A percentile compares a stretch with the other conserved stretches of the same genome.
These are phyloP conservation scores for Therioaphis trifolii DNA, from an alignment of 2,888 invertebrate genomes.

Conservation along the genomic window DNA sequence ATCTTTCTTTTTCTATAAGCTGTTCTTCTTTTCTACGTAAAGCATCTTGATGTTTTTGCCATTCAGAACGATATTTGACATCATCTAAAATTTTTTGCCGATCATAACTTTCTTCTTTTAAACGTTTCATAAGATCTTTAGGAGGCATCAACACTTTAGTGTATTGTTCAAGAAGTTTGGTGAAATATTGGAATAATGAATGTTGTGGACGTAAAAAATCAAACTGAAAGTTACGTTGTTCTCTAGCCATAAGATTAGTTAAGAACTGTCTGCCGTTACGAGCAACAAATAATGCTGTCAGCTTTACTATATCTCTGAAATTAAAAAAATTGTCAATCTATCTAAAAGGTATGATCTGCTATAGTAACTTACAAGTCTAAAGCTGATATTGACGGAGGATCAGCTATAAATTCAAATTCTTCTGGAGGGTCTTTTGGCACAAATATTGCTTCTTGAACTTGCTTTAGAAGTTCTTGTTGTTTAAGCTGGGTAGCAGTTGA, in stretches of 20 bases:
- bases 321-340: constrained; percentile 65
- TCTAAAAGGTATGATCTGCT: constrained; percentile 12
- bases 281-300: constrained; percentile 99
- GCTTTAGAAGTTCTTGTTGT: constrained; percentile 87
- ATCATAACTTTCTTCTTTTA: constrained; percentile 82
- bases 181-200: constrained; percentile 97
- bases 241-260: constrained; percentile 97
- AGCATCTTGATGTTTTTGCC: constrained; percentile 94
- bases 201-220: constrained; percentile 99
- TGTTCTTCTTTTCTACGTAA: constrained; percentile 94
- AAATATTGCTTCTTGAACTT: constrained; percentile 76
- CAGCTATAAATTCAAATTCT: constrained; percentile 94
- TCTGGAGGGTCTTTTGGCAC: constrained; percentile 91
- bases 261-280: constrained; percentile 97
- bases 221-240: constrained; percentile 97
- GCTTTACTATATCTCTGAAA: constrained; percentile 90
- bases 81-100: constrained; percentile 81
- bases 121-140: constrained; percentile 84
- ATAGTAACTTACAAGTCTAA: constrained; percentile 81
- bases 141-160: constrained; percentile 97
- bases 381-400: constrained; percentile 98
- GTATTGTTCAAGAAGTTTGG: constrained; percentile 96
- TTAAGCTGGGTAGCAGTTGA: constrained; percentile 77
- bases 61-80: constrained; percentile 93
- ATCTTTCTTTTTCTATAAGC: constrained; percentile 91